These are phyloP conservation scores for Cydia strobilella DNA, from an alignment of 1,140 invertebrate species.

Conservation along the genomic window DNA sequence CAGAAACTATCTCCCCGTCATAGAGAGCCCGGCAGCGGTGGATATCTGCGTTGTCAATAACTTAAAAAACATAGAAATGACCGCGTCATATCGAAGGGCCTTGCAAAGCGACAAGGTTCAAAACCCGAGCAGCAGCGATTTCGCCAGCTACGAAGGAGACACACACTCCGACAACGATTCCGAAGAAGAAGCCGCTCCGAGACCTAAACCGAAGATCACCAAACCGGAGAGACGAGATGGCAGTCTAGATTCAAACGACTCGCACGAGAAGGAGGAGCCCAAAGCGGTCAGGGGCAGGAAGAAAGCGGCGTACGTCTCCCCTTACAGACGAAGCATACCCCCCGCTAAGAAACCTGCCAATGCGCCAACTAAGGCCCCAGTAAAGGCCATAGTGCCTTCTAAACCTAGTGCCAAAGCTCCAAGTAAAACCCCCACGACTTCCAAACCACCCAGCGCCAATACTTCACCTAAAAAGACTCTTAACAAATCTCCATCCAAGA, in stretches of 20 bases:
- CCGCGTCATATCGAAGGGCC: constrained; percentile 68
- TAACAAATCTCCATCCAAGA: constrained; percentile 55
- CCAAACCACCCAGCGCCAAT: constrained; percentile 50
- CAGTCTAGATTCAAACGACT: constrained; percentile 72
- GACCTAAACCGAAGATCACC: constrained; percentile 81
- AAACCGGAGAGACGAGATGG: constrained; percentile 77
- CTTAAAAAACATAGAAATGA: constrained; percentile 77
- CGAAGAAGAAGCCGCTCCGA: constrained; percentile 60
- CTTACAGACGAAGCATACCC: constrained; percentile 74
- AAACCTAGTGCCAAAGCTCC: constrained; percentile 60
- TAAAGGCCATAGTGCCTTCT: constrained; percentile 49
- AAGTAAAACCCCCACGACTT: constrained; percentile 48
- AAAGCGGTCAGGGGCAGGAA: constrained; percentile 89
- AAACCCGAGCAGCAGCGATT: constrained; percentile 64
- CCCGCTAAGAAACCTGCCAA: constrained; percentile 54
- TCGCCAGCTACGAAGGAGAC: constrained; percentile 75
- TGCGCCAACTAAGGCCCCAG: constrained; percentile 42
- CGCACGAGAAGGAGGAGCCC: constrained; percentile 65
- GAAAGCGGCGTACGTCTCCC: constrained; percentile 85
- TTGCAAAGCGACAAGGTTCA: constrained; percentile 54
- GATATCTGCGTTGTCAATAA: constrained; percentile 77
- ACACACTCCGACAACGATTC: constrained; percentile 79
- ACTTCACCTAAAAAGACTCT: constrained; percentile 66
- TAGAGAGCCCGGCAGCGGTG: constrained; percentile 72
- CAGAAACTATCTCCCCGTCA: constrained; percentile 70